phyloP scores from a whole-genome alignment of 2,113 vertebrate species.

The Scolopax mira region DNA sequence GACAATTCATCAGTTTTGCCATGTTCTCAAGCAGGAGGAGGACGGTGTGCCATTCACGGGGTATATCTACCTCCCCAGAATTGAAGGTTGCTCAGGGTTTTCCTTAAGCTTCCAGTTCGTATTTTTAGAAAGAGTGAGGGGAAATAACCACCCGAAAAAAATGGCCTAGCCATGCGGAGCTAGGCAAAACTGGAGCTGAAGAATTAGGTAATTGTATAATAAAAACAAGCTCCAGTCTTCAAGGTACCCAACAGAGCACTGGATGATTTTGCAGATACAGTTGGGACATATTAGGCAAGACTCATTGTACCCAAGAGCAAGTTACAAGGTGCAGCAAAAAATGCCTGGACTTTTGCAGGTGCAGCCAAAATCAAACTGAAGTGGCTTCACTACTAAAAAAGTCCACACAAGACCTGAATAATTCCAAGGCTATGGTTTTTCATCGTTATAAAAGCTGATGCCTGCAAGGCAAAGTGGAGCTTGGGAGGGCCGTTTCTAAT shows the following conservation, averaged over 20 bases:
- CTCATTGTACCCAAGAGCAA: background rate
- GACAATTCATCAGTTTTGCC: too few relatives aligned
- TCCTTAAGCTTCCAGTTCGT: background rate
- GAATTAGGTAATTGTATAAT: background rate
- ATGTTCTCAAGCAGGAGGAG: background rate
- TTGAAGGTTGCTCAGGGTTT: background rate
- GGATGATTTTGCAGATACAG: background rate
- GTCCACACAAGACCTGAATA: background rate
- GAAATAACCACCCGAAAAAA: background rate
- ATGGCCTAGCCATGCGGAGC: background rate
- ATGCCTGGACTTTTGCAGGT: background rate
- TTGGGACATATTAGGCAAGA: background rate
- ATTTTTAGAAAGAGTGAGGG: background rate
- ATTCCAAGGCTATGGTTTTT: background rate
- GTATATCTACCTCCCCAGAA: background rate
- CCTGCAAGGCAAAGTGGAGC: background rate
- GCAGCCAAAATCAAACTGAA: background rate
- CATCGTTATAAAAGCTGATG: background rate
- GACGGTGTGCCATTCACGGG: fast-evolving
- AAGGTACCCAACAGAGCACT: background rate
- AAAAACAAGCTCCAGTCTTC: background rate
- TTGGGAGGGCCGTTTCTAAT: background rate
- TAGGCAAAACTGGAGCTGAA: background rate
- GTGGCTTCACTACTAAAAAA: background rate
- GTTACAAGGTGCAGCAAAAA: background rate